Conservation (phyloP, 1,140 invertebrate genomes). For the Drosophila saltans region DNA sequence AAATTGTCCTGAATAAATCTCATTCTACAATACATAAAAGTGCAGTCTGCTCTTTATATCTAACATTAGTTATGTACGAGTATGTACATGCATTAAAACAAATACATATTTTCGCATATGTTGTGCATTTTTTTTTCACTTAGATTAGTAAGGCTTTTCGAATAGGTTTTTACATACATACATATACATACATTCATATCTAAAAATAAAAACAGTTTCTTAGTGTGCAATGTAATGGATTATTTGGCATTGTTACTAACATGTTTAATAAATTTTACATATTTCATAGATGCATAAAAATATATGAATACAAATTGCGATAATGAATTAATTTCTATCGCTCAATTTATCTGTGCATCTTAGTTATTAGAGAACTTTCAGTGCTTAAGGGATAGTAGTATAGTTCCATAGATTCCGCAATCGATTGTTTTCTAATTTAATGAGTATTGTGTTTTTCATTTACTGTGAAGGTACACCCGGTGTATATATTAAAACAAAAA, state of each 20-base stretch:
- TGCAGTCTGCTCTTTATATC: conserved; percentile 52
- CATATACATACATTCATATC: conserved; percentile 45
- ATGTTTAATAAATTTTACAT: conserved; percentile 15
- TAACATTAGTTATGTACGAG: conserved; percentile 40
- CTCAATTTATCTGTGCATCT: conserved; percentile 31
- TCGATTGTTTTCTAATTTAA: conserved; percentile 30
- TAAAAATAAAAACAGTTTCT: conserved; percentile 41
- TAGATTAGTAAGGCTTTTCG: conserved; percentile 66
- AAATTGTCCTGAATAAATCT: conserved; percentile 18
- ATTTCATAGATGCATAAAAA: conserved; percentile 13
- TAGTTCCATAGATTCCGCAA: conserved; percentile 21
- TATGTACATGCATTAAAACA: conserved; percentile 26
- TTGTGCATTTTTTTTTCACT: conserved; percentile 38
- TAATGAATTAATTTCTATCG: conserved; percentile 30
- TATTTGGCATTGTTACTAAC: conserved; percentile 20
- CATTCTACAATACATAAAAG: conserved; percentile 32
- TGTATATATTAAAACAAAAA: not conserved
- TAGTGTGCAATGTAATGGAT: conserved; percentile 12
- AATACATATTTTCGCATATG: conserved; percentile 34
- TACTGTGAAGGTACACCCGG: not conserved
- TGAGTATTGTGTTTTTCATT: conserved; percentile 27
- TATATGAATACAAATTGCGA: conserved; percentile 27
- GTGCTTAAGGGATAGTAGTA: conserved; percentile 28
- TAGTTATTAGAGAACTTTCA: conserved; percentile 37
- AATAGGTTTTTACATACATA: conserved; percentile 50